Evolutionary conservation across 2,797 vertebrate species (phyloP).

Genomic region (Eulemur albifrons): DNA sequence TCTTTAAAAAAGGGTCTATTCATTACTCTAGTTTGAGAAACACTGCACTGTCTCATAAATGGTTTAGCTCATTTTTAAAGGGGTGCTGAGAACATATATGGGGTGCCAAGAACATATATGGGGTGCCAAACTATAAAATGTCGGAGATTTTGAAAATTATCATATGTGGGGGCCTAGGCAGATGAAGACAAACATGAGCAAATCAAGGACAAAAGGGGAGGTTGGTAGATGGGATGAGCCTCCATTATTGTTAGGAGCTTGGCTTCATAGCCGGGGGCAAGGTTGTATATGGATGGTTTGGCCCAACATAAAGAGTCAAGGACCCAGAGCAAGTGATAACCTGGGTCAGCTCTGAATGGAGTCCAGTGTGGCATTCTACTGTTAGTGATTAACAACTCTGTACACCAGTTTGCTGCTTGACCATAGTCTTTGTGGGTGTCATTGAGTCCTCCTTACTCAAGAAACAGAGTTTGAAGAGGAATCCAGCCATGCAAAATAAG

Average conservation of each 20-base stretch:
- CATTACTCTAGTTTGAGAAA: constrained; percentile 29
- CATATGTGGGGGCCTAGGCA: background rate
- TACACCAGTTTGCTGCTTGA: background rate
- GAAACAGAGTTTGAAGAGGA: constrained; percentile 14
- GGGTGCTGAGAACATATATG: background rate
- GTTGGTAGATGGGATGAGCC: background rate
- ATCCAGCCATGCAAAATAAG: background rate
- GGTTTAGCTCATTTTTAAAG: constrained; percentile 25
- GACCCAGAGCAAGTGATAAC: background rate
- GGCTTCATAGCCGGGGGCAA: background rate
- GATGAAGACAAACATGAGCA: background rate
- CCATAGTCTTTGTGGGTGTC: background rate
- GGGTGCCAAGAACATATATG: background rate
- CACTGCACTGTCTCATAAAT: background rate
- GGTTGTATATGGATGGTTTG: background rate
- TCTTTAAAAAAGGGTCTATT: background rate
- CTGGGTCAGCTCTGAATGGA: background rate
- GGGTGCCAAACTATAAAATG: background rate
- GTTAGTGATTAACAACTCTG: background rate
- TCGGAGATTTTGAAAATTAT: background rate
- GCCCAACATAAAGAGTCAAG: background rate
- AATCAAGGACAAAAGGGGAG: background rate
- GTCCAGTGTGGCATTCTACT: background rate
- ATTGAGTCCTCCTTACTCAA: background rate
- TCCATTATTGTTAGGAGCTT: background rate